Evolutionary conservation across 30 jellyfish, hydroid and myxozoan species (phyloP), one percentile per base, ranked within the genome.

Genomic region (Cassiopea andromeda): DNA sequence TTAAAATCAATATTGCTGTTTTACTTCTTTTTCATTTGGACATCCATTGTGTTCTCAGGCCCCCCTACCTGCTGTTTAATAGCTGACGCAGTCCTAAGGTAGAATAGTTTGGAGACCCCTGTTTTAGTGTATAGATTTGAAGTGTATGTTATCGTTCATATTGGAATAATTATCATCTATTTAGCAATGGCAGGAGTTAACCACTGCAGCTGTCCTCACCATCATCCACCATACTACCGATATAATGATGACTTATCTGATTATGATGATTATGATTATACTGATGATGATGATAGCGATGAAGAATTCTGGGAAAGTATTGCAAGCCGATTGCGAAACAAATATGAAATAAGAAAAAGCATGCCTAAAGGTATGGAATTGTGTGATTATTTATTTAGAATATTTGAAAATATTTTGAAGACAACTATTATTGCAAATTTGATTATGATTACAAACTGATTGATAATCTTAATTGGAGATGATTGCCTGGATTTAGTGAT

Each of bases 241-340:
- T 90, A 90, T 46, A 96, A 88, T 67, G 98, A 91, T 10, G 98
- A 91, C 38, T 50, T 89, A 79, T 90, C 92, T 49, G 98, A 94
- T 86, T 96, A 94, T 85, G 91, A 89, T 89, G 94, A 90, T 87
- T 90, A 90, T 81, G 98, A 90, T 69, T 90, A 94, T 83, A 94
- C 97, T 48, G 98, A 94, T 84, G 98, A 94, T 48, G 98, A 88
- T 16, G 91, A 94, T 60, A 90, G 97, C 75, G 98, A 94, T 82
- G 97, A 90, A 57, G 98, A 94, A 87, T 90, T 91, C 75, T 83
- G 94, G 89, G 98, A 94, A 76, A 88, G 92, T 46, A 94, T 94
- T 19, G 97, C 98, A 49, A 83, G 90, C 77, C 88, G 98, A 68
- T 82, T 94, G 81, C 80, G 98, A 68, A 90, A 83, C 83, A 94